A percentile compares a stretch with the other conserved stretches of the same genome.
Evolutionary conservation across 2,888 invertebrate genomes (phyloP).

Genomic region (Galerucella nymphaeae): DNA sequence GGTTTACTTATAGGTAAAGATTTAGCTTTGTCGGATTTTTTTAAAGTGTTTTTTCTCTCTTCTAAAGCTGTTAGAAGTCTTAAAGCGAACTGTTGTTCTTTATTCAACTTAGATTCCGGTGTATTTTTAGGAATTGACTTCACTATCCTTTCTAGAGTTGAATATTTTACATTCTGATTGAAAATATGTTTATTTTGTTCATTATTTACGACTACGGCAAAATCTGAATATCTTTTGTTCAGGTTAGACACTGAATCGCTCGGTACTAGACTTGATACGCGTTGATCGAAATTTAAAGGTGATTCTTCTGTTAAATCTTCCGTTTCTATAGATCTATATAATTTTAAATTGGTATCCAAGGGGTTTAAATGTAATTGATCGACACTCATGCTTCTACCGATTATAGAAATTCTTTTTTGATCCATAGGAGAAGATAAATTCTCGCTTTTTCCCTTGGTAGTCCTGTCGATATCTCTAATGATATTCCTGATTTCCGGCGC

Average conservation of each 20-base stretch:
- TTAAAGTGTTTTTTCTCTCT: constrained; percentile 53
- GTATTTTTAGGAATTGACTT: constrained; percentile 51
- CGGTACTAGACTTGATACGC: constrained; percentile 43
- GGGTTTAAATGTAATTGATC: constrained; percentile 49
- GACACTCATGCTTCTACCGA: constrained; percentile 49
- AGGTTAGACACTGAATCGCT: constrained; percentile 50
- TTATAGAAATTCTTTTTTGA: constrained; percentile 36
- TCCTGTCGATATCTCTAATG: constrained; percentile 31
- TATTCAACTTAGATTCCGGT: constrained; percentile 51
- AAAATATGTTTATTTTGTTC: not conserved
- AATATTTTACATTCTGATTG: constrained; percentile 41
- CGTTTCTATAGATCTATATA: constrained; percentile 45
- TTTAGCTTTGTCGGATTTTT: constrained; percentile 46
- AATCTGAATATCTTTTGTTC: constrained; percentile 44
- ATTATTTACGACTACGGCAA: constrained; percentile 32
- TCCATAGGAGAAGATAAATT: constrained; percentile 14
- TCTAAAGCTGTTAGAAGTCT: constrained; percentile 54
- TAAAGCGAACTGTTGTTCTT: constrained; percentile 56
- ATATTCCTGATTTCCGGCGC: constrained; percentile 30
- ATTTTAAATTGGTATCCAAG: constrained; percentile 14
- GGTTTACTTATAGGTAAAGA: constrained; percentile 55
- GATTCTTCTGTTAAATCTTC: constrained; percentile 44
- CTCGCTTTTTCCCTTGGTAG: constrained; percentile 34
- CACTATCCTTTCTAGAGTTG: constrained; percentile 54
- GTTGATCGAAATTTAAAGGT: constrained; percentile 30